Evolutionary conservation across 2,797 vertebrate genomes (phyloP), one percentile per base, ranked within the genome.

Genomic region (Lutra lutra): DNA sequence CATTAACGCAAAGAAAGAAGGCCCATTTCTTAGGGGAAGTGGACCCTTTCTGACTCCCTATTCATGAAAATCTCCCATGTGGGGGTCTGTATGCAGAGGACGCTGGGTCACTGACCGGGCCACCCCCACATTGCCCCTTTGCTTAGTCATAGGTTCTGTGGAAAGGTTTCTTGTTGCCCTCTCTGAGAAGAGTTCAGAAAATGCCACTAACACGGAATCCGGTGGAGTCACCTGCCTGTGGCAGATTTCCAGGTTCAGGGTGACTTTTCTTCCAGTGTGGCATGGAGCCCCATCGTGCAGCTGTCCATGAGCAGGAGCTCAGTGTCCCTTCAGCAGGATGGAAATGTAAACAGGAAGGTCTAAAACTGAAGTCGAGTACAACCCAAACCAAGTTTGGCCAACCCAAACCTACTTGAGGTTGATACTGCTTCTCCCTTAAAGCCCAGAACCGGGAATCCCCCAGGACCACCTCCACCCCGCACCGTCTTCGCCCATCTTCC

Each of bases 391-490:
- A 23, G 7, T 17, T 2, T 29, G 38, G 38, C 38, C 38, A 38
- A 38, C 38, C 38, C 38, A 38, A 38, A 38, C 38, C 1, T 25
- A 35, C 4, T 12, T 29, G 20, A 68, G 11, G 25, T 2, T 11
- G 10, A 20, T 0, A 0, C 60, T 75, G 1, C 38, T 66, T 90
- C 43, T 68, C 8, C 60, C 38, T 60, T 60, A 80, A 87, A 89
- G 75, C 38, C n/a, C 5, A 58, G 84, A 40, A 48, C 17, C 21
- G 11, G 72, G 66, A 48, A 35, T 51, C 46, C n/a, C 0, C 25
- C 54, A 35, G 10, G 10, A 9, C n/a, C 32, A 5, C 29, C 15
- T 0, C 18, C 35, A 23, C 12, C 0, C 18, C 40, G 4, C 48
- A 4, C 48, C 1, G 4, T 51, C 48, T 62, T 48, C 15, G 0